These are phyloP conservation scores for Leptinotarsa juncta DNA, from an alignment of 2,888 invertebrate species.

Conservation along the genomic window DNA sequence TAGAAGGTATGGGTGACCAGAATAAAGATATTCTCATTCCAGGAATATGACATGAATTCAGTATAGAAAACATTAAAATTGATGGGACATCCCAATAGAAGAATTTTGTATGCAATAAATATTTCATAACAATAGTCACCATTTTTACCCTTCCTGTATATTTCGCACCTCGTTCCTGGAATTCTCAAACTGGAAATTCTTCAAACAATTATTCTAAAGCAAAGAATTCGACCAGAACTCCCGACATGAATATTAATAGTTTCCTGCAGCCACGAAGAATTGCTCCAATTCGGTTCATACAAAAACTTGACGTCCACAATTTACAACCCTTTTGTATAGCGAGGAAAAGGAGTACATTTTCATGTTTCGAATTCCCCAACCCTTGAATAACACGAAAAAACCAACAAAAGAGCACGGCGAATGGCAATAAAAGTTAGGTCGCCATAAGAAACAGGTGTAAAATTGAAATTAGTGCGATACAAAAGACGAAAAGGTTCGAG, in stretches of 20 bases:
- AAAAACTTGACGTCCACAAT: constrained; percentile 49
- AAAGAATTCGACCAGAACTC: constrained; percentile 2
- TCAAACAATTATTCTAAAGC: constrained; percentile 14
- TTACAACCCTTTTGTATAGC: constrained; percentile 52
- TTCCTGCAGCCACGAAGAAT: constrained; percentile 32
- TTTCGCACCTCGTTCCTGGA: background rate
- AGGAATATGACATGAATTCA: too few species aligned
- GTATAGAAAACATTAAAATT: too few species aligned
- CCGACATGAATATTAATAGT: constrained; percentile 37
- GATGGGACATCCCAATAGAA: too few species aligned
- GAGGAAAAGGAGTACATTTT: constrained; percentile 51
- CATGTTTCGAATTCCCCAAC: constrained; percentile 47
- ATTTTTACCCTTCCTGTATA: background rate
- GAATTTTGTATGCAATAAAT: background rate
- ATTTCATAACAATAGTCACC: background rate
- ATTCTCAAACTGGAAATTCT: background rate
- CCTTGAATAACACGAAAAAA: constrained; percentile 40
- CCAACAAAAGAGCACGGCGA: constrained; percentile 46
- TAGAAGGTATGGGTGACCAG: too few species aligned
- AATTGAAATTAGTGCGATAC: constrained; percentile 43
- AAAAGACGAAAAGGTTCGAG: constrained; percentile 48
- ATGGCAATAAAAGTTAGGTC: constrained; percentile 55
- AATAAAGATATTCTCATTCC: too few species aligned
- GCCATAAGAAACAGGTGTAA: constrained; percentile 60
- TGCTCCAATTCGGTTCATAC: constrained; percentile 30